Evolutionary conservation across 1,140 invertebrate species (phyloP).

Genomic region (Trichonephila inaurata): DNA sequence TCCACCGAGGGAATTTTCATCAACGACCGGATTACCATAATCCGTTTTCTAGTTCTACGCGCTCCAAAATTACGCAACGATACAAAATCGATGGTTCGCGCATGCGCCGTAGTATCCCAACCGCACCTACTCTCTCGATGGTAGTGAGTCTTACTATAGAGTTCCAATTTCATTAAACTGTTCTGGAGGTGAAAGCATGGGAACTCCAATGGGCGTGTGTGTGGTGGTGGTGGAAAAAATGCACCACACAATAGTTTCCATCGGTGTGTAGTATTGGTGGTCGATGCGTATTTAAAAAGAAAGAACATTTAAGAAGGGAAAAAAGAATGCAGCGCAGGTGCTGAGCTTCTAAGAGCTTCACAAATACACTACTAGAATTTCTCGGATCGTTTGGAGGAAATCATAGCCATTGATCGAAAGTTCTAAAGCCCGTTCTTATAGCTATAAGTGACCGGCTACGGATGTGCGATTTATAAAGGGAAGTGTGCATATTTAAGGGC

Average conservation of each 20-base stretch:
- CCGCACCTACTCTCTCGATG: conserved; percentile 65
- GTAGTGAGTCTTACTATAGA: conserved; percentile 72
- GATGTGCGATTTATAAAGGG: not conserved
- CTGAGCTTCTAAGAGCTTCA: conserved; percentile 45
- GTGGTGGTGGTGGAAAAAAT: conserved; percentile 53
- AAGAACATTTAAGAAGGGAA: not conserved
- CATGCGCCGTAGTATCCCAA: conserved; percentile 8
- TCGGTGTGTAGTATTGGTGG: not conserved
- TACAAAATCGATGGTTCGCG: conserved; percentile 72
- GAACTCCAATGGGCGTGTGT: conserved; percentile 49
- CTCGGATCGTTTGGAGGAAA: conserved; percentile 36
- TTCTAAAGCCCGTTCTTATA: conserved; percentile 40
- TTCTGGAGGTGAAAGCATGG: conserved; percentile 36
- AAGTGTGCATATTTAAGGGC: not conserved
- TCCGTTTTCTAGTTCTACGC: conserved; percentile 56
- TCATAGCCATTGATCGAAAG: conserved; percentile 63
- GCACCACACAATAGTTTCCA: conserved; percentile 33
- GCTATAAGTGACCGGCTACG: conserved; percentile 35
- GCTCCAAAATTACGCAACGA: conserved; percentile 74
- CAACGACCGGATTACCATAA: conserved; percentile 62
- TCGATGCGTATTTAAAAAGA: not conserved
- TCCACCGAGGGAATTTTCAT: conserved; percentile 33
- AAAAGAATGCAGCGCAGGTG: not conserved
- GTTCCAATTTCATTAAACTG: conserved; percentile 69
- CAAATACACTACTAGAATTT: conserved; percentile 22